Evolutionary conservation across 2,888 invertebrate species (phyloP).

Genomic region (Taenaris catops): DNA sequence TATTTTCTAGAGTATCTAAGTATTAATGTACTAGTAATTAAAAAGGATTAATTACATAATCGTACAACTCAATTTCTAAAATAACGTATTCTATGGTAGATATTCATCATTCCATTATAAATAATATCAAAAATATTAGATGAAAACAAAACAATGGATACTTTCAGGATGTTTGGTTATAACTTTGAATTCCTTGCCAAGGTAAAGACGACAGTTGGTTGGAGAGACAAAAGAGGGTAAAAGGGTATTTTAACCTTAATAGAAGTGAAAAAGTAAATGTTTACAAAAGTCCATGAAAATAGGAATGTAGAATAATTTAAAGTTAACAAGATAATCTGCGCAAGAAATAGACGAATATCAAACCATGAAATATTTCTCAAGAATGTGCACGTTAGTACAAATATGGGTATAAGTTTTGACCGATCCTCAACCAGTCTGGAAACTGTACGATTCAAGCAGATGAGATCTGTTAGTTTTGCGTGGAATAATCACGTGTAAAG

Average conservation of each 20-base stretch:
- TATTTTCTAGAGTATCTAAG: no score
- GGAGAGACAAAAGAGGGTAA: not conserved
- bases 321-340: constrained; percentile 11
- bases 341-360: constrained; percentile 12
- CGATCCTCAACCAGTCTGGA: constrained; percentile 32
- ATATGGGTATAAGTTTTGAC: constrained; percentile 33
- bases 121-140: no score
- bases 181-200: no score
- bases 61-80: no score
- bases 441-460: constrained; percentile 58
- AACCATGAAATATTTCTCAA: constrained; percentile 15
- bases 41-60: no score
- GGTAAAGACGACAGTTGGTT: constrained; percentile 1
- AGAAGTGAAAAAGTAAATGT: not conserved
- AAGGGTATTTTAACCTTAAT: no score
- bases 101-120: no score
- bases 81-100: no score
- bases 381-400: constrained; percentile 26
- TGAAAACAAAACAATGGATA: no score
- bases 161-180: no score
- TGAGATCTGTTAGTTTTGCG: constrained; percentile 55
- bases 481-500: constrained; percentile 72
- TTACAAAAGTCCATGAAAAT: not conserved
- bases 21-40: no score
- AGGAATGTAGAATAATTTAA: constrained; percentile 12